These are phyloP conservation scores for Atractosteus spatula DNA, from an alignment of 2,113 vertebrate genomes.

Conservation along the genomic window DNA sequence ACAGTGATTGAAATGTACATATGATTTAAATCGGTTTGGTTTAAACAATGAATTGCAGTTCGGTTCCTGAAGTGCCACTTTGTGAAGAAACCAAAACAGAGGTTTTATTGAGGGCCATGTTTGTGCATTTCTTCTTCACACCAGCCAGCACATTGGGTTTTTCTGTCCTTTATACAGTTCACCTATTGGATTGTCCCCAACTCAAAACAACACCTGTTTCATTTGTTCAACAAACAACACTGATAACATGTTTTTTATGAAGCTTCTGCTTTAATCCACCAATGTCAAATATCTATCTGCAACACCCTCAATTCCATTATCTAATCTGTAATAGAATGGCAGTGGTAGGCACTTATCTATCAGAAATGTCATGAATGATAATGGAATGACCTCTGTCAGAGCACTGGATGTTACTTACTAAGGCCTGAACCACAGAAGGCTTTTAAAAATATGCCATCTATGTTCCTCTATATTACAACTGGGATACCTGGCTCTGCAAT, in stretches of 20 bases:
- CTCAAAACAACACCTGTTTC: conserved; percentile 17
- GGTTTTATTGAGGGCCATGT: too few species aligned
- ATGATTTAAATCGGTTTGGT: too few species aligned
- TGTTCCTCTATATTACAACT: neutral
- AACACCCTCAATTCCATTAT: conserved; percentile 34
- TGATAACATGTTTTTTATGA: conserved; percentile 22
- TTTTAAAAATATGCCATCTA: neutral
- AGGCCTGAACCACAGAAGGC: neutral
- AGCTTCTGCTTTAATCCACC: conserved; percentile 24
- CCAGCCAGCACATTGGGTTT: too few species aligned
- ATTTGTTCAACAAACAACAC: conserved; percentile 29
- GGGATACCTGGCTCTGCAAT: neutral
- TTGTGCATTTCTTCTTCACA: too few species aligned
- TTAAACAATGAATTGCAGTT: too few species aligned
- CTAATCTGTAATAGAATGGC: conserved; percentile 32
- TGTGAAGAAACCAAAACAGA: too few species aligned
- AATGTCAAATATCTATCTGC: conserved; percentile 35
- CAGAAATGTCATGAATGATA: conserved; percentile 32
- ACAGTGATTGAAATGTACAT: too few species aligned
- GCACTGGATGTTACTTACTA: conserved; percentile 17
- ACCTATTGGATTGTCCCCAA: conserved; percentile 3
- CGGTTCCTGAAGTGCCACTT: too few species aligned
- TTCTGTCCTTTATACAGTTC: too few species aligned
- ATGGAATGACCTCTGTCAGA: conserved; percentile 24
- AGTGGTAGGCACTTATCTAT: conserved; percentile 28